phyloP scores from a whole-genome alignment of 2,797 vertebrate genomes.

The Hippoglossus hippoglossus region DNA sequence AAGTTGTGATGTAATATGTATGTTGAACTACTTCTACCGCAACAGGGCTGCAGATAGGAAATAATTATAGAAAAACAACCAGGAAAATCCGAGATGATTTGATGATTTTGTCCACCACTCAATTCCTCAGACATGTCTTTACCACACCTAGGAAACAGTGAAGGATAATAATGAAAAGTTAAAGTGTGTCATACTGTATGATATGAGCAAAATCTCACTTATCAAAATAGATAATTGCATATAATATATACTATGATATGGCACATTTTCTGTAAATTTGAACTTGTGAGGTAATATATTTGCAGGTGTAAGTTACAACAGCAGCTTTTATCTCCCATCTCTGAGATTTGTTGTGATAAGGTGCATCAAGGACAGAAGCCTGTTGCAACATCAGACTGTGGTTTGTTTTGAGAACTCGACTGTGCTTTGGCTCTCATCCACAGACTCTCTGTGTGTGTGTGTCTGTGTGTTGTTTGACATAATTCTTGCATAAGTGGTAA shows the following conservation, averaged over 20 bases:
- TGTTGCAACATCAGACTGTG: not conserved
- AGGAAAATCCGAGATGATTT: slow-evolving; percentile 1
- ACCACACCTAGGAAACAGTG: not conserved
- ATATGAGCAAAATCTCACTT: not conserved
- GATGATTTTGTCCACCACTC: not conserved
- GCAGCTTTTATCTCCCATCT: not conserved
- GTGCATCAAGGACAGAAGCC: not conserved
- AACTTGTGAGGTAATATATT: too few species aligned
- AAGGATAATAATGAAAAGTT: not conserved
- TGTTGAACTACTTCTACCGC: too few species aligned
- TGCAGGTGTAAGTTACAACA: not conserved
- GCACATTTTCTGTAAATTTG: too few species aligned
- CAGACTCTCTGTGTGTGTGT: not conserved
- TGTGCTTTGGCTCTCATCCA: not conserved
- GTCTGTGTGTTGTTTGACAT: not conserved
- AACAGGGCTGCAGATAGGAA: not conserved
- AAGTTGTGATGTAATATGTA: slow-evolving; percentile 3
- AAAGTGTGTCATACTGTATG: not conserved
- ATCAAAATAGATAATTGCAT: not conserved
- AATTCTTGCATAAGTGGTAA: not conserved
- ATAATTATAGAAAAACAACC: not conserved
- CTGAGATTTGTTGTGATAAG: not conserved
- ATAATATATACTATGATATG: too few species aligned
- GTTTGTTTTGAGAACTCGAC: not conserved
- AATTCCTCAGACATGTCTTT: slow-evolving; percentile 2